Percentiles rank a stretch among this genome's conserved stretches.
Conservation (phyloP, 2,888 invertebrate genomes). For the Andrena haemorrhoa region DNA sequence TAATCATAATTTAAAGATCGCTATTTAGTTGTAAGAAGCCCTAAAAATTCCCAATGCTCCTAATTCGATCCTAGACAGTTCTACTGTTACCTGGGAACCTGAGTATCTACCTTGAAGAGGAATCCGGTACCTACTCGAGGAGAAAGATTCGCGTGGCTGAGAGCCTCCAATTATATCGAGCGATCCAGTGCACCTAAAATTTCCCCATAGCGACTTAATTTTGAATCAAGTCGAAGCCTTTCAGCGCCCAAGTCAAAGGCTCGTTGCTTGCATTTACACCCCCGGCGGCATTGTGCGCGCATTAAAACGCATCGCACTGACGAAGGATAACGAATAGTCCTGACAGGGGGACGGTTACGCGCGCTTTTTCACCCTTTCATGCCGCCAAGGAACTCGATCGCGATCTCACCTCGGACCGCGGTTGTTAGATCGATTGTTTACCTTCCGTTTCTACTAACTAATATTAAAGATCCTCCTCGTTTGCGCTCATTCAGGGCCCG, state of each 20-base stretch:
- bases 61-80: background rate
- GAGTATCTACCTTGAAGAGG: no score
- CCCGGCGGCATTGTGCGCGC: slow-evolving; percentile 24
- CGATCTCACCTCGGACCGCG: slow-evolving; percentile 34
- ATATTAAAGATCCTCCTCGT: slow-evolving; percentile 69
- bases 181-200: background rate
- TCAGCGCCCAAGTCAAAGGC: background rate
- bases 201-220: background rate
- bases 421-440: slow-evolving; percentile 69
- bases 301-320: slow-evolving; percentile 32
- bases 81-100: background rate
- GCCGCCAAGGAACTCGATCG: slow-evolving; percentile 38
- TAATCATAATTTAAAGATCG: no score
- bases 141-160: no score
- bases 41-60: background rate
- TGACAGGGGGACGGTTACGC: slow-evolving; percentile 33
- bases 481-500: slow-evolving; percentile 61
- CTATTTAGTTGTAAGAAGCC: no score
- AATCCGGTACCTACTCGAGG: no score
- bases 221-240: slow-evolving; percentile 1
- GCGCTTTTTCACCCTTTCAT: slow-evolving; percentile 46
- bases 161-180: background rate
- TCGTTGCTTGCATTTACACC: slow-evolving; percentile 29
- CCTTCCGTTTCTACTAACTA: slow-evolving; percentile 60
- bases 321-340: slow-evolving; percentile 51